Conservation (phyloP, 2,888 invertebrate genomes). For the Hirtodrosophila alboralis region DNA sequence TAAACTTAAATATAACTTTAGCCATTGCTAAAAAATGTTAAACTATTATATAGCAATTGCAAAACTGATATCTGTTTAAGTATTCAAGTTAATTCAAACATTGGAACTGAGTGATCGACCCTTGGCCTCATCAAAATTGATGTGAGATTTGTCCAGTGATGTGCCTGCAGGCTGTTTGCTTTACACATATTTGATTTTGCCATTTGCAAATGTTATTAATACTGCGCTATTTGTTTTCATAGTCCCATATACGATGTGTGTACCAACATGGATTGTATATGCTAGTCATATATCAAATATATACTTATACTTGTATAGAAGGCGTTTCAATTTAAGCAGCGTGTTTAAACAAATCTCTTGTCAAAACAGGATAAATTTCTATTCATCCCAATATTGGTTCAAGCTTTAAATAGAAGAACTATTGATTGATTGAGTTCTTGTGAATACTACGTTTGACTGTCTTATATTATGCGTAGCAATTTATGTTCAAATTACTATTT, state of each 20-base stretch:
- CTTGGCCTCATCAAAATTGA: conserved; percentile 4
- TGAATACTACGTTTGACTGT: too few relatives aligned
- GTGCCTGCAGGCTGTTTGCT: conserved; percentile 29
- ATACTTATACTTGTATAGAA: too few relatives aligned
- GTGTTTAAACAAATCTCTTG: too few relatives aligned
- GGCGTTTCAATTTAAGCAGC: too few relatives aligned
- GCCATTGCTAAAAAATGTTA: too few relatives aligned
- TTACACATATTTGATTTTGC: conserved; percentile 42
- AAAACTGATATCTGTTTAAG: conserved; percentile 8
- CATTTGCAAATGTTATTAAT: conserved; percentile 35
- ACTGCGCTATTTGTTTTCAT: conserved; percentile 26
- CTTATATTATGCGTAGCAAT: too few relatives aligned
- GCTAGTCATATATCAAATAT: conserved; percentile 14
- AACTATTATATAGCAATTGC: conserved; percentile 10
- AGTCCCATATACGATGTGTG: conserved; percentile 12
- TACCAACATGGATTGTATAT: conserved; percentile 13
- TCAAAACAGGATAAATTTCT: too few relatives aligned
- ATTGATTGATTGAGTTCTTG: too few relatives aligned
- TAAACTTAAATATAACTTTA: too few relatives aligned
- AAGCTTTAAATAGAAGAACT: too few relatives aligned
- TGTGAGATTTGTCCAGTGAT: conserved; percentile 1
- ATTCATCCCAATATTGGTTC: too few relatives aligned
- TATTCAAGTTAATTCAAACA: conserved; percentile 8
- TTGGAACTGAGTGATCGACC: conserved; percentile 34
- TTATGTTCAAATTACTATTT: too few relatives aligned